phyloP scores from a whole-genome alignment of 2,113 vertebrate species.

The Ptilonorhynchus violaceus region DNA sequence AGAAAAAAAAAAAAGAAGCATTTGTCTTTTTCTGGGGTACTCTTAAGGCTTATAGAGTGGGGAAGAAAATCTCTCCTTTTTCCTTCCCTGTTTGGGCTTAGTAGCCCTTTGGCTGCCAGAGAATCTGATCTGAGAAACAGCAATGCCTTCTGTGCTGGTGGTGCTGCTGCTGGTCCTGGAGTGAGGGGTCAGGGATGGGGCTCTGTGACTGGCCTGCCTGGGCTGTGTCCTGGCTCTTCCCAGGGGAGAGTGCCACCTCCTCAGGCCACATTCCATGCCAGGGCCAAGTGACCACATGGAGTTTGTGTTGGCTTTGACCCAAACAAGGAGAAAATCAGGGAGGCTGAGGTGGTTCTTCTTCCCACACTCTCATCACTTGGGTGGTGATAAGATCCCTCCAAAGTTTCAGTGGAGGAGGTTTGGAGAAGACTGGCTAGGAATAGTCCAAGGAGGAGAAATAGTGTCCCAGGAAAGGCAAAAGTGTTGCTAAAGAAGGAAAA shows the following conservation, averaged over 20 bases:
- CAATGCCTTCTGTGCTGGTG: neutral
- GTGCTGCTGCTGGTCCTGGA: neutral
- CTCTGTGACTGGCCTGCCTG: neutral
- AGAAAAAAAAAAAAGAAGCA: neutral
- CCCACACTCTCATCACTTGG: accelerated
- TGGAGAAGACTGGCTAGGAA: neutral
- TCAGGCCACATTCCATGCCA: neutral
- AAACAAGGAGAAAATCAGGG: neutral
- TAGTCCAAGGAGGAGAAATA: neutral
- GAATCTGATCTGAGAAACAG: neutral
- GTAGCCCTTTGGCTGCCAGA: neutral
- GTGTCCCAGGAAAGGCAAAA: neutral
- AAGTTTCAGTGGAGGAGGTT: neutral
- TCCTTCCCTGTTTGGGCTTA: neutral
- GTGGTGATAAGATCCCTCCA: neutral
- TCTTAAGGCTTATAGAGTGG: neutral
- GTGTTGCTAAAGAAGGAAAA: neutral
- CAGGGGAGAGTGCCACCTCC: neutral
- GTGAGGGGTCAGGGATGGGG: neutral
- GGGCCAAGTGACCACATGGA: too few species aligned
- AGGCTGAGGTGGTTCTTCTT: neutral
- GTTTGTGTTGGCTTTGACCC: neutral
- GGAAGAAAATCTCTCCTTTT: neutral
- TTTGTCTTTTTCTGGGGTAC: neutral
- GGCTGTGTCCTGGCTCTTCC: neutral